Base-by-base conservation (phyloP, 1,140 invertebrate species). In the Drosophila willistoni region DNA sequence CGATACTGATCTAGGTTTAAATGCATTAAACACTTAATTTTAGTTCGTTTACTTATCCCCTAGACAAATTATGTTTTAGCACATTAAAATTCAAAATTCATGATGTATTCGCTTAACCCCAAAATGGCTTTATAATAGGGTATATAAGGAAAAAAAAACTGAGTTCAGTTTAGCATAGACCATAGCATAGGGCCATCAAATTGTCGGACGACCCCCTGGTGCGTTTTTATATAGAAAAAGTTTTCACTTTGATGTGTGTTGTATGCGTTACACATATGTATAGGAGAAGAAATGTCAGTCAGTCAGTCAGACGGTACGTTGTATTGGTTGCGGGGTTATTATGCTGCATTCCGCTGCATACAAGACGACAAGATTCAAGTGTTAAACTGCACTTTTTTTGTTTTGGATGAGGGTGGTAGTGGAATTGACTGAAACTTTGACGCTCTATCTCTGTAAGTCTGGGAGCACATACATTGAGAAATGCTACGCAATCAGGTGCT, bases 221-320 rank as follows among this genome's bases (percentile, higher is more conserved):
- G 84, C 69, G 84, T 90, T 89, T 90, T 89, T 84, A 89, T 89
- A 84, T 89, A 78, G 84, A 89, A 87, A 85, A 79, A 84, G 71
- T 89, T 89, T 73, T 70, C 68, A 65, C 84, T 89, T 89, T 89
- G 84, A 89, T 89, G 84, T 84, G 68, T 13, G 12, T 39, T 47
- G 71, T 42, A 41, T 7, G 19, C 7, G 10, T 29, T 29, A 29
- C 2, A 22, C 19, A 22, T 51, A 22, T 51, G 10, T 51, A 22
- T 22, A 7, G 19, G 17, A 51, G 9, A 22, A 51, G 17, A 51
- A 36, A 66, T 59, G 79, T 54, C 42, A 63, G 71, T 73, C 57
- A 74, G 67, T 63, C 39, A 44, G 60, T 51, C 42, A 62, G 71
- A 73, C 57, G 61, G 63, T 64, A 29, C 36, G 56, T 68, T 64